A percentile compares a stretch with the other conserved stretches of the same genome.
Evolutionary conservation across 2,797 vertebrate genomes (phyloP).

Genomic region (Pangasius krempfi): DNA sequence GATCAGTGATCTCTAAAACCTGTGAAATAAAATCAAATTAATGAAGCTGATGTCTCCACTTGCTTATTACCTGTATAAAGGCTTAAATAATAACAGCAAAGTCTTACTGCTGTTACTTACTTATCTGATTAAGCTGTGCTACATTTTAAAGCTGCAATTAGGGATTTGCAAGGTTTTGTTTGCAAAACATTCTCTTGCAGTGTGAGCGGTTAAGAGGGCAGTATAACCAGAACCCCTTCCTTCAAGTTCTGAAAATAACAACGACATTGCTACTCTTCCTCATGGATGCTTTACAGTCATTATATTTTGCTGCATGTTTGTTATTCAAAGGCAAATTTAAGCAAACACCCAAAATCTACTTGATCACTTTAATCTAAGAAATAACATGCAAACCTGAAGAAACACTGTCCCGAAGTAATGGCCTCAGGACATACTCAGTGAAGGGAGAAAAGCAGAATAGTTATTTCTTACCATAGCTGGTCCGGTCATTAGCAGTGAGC

Average conservation of each 20-base stretch:
- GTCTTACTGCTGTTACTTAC: too few relatives aligned
- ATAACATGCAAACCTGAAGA: neutral
- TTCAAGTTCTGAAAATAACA: neutral
- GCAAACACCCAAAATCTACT: neutral
- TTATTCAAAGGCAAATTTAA: neutral
- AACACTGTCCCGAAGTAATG: neutral
- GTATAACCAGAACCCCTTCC: neutral
- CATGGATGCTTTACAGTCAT: neutral
- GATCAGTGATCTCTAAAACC: slow-evolving; percentile 25
- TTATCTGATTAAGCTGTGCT: neutral
- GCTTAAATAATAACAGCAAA: neutral
- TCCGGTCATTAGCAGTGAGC: slow-evolving; percentile 94
- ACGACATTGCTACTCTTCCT: neutral
- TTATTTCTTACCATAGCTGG: slow-evolving; percentile 87
- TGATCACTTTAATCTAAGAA: neutral
- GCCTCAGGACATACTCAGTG: neutral
- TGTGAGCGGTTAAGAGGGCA: neutral
- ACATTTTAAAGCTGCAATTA: neutral
- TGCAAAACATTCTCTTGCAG: neutral
- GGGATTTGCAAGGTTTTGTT: neutral
- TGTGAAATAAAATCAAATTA: neutral
- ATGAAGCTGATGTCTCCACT: neutral
- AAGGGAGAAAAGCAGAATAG: neutral
- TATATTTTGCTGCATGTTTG: neutral
- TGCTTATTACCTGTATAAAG: neutral